Base-by-base conservation (phyloP, 2,113 vertebrate species). In the Diadophis punctatus region DNA sequence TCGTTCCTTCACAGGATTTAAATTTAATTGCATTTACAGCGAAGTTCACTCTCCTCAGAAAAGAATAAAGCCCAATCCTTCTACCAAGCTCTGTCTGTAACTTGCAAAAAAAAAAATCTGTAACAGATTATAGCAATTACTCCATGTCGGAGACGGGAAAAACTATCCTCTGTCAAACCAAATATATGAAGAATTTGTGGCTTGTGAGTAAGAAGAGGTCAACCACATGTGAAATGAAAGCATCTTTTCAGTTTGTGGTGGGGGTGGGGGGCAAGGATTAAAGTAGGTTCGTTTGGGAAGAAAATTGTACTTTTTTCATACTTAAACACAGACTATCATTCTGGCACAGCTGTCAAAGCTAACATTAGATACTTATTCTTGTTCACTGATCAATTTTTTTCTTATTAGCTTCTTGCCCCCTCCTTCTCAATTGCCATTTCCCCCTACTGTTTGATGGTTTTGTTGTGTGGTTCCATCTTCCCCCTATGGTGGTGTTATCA, bases 401-500 rank as follows among this genome's bases (percentile, higher is more conserved):
- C 46, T 88, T 93, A 10, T 63, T 60, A 92, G 30, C 56, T 94
- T 87, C 30, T 51, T 23, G 90, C 88, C 91, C 46, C 56, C 4
- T 86, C 11, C 87, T 43, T 58, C 27, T 93, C 27, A 48, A n/a
- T 94, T 46, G 88, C 56, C 94, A 58, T 93, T 22, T 56, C 86
- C 92, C 49, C 91, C 93, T 51, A 30, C 90, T 85, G 86, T 56
- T 84, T 92, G 91, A 39, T 0, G 0, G 18, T 93, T 94, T 90
- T 55, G 91, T 93, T 39, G 52, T 89, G 87, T 86, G 1, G 8
- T 90, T 86, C 80, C 80, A 63, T 48, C 85, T 68, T 58, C 86
- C 52, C 88, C 48, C 93, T 0, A 2, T 22, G 74, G 63, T 52
- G 74, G 92, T 4, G 25, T 93, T 95, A 95, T 97, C 97, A 93